These are phyloP conservation scores for Petrocephalus zakoni DNA, from an alignment of 2,113 vertebrate genomes.

Conservation along the genomic window DNA sequence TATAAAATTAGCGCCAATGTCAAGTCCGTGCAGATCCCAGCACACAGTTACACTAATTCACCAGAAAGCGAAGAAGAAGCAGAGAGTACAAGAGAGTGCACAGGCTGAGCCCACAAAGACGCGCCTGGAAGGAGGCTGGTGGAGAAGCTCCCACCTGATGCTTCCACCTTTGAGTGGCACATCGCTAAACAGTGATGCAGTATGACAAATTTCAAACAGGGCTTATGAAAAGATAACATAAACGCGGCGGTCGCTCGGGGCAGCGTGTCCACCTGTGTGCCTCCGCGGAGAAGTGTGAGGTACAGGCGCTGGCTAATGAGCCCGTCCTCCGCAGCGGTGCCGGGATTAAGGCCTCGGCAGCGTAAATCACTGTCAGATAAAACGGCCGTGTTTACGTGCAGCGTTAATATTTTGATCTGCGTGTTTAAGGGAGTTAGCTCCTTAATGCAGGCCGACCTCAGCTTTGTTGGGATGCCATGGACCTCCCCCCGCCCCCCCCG, in stretches of 20 bases:
- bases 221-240: constrained; percentile 90
- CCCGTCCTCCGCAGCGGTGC: constrained; percentile 56
- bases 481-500: constrained; percentile 58
- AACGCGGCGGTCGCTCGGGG: constrained; percentile 67
- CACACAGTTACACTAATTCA: constrained; percentile 65
- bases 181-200: constrained; percentile 86
- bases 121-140: constrained; percentile 52
- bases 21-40: constrained; percentile 28
- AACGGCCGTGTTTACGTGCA: constrained; percentile 69
- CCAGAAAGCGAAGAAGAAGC: constrained; percentile 17
- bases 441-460: constrained; percentile 76
- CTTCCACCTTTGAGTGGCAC: constrained; percentile 71
- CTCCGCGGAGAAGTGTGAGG: constrained; percentile 71
- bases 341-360: constrained; percentile 71
- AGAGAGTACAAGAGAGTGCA: constrained; percentile 25
- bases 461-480: constrained; percentile 58
- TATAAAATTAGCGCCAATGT: constrained; percentile 59
- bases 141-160: constrained; percentile 79
- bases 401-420: constrained; percentile 84
- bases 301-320: constrained; percentile 77
- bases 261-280: constrained; percentile 80
- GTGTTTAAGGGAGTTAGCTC: constrained; percentile 77
- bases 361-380: constrained; percentile 81
- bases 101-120: constrained; percentile 52
- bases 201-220: constrained; percentile 90